Evolutionary conservation across 2,113 vertebrate species (phyloP).

Genomic region (Corvus cornix): DNA sequence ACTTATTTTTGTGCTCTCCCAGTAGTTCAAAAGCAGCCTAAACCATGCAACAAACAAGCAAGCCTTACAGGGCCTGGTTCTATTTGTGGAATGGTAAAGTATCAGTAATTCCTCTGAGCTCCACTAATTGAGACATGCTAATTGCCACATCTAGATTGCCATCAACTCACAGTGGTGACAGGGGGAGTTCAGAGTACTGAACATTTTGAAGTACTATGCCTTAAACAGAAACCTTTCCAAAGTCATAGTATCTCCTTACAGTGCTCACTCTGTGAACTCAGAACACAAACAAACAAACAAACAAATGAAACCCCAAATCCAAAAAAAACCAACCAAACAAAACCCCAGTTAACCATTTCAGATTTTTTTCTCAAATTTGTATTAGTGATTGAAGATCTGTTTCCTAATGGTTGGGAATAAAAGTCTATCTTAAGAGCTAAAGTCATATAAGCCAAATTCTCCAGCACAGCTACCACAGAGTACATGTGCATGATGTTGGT

Average conservation of each 20-base stretch:
- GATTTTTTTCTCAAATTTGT: background rate
- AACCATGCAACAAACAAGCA: slow-evolving; percentile 4
- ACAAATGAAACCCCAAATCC: background rate
- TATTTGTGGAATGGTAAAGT: background rate
- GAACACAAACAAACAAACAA: background rate
- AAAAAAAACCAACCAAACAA: background rate
- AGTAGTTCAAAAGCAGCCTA: slow-evolving; percentile 4
- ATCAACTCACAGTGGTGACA: background rate
- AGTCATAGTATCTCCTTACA: background rate
- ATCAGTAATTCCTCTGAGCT: background rate
- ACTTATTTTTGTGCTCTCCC: background rate
- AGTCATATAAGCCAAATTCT: background rate
- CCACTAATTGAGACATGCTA: background rate
- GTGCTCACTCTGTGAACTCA: background rate
- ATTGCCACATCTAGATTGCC: background rate
- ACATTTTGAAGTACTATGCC: background rate
- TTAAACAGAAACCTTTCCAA: background rate
- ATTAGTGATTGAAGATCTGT: background rate
- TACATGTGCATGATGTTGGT: background rate
- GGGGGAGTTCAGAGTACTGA: background rate
- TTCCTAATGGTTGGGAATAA: background rate
- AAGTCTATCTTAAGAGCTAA: background rate
- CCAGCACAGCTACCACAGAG: background rate
- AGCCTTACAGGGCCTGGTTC: background rate
- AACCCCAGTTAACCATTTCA: background rate